These are phyloP conservation scores for Enteromius viviparus DNA, from an alignment of 2,797 vertebrate species.

Conservation along the genomic window DNA sequence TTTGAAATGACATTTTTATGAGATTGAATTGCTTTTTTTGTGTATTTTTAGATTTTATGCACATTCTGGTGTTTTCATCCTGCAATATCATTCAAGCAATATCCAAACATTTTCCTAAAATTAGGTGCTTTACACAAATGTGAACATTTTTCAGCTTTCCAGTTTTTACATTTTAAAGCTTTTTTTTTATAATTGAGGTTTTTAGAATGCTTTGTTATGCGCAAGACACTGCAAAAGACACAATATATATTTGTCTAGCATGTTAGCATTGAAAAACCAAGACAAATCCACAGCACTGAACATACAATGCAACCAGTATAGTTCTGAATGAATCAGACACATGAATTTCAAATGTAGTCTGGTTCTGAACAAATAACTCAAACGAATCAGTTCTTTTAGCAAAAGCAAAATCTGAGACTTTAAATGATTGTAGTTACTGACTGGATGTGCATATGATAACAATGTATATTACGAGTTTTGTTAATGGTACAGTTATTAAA, in stretches of 20 bases:
- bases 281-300: neutral
- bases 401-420: neutral
- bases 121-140: neutral
- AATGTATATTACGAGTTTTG: neutral
- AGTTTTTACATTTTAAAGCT: neutral
- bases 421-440: neutral
- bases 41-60: neutral
- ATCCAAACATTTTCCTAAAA: neutral
- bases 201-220: neutral
- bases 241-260: neutral
- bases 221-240: neutral
- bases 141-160: neutral
- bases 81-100: neutral
- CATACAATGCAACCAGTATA: neutral
- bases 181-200: neutral
- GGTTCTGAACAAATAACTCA: neutral
- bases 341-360: neutral
- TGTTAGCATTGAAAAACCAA: neutral
- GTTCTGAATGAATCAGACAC: neutral
- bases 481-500: neutral
- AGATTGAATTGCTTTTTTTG: neutral
- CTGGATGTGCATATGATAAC: neutral
- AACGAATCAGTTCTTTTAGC: too few relatives aligned
- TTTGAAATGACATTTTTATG: neutral
- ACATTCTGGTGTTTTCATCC: neutral